Evolutionary conservation across 2,113 vertebrate species (phyloP), one percentile per base, ranked within the genome.

Genomic region (Gadus chalcogrammus): DNA sequence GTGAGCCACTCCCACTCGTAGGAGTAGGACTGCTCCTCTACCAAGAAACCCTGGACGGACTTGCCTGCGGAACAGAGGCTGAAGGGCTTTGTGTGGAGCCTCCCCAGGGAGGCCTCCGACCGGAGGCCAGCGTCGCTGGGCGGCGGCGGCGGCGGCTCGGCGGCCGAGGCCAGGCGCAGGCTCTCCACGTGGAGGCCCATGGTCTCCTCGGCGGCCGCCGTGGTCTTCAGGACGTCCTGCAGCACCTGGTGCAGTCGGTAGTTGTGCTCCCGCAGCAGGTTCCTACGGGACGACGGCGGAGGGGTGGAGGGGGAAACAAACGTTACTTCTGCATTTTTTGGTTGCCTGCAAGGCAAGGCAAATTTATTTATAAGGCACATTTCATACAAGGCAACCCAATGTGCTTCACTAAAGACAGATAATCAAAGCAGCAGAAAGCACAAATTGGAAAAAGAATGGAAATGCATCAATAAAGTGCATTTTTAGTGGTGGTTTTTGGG

Each of bases 141-240:
- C 65, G 81, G 68, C 24, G 67, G 24, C 65, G 81, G 68, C 24
- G 67, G 77, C 35, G 88, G 91, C 64, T 65, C 74, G 72, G 80
- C 93, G 31, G 86, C 84, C 76, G 92, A 88, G 16, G 88, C 83
- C 56, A 93, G 92, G 65, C 92, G 84, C 31, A 95, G 84, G 2
- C 91, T 93, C 64, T 95, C 90, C 78, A 98, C 93, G 82, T 97
- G 94, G 5, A 84, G 85, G 27, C 94, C 94, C 77, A 98, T 94
- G 17, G 95, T 97, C 85, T 98, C 94, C 85, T 98, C 97, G 5
- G 93, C 92, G 15, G 95, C 95, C 17, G 91, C 92, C 0, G 95
- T 96, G 20, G 95, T 98, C 89, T 97, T 97, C 75, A 96, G 90
- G 65, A 98, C 93, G 48, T 98, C 95, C 61, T 91, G 83, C 61